These are phyloP conservation scores for Haliaeetus leucogaster DNA, from an alignment of 2,113 vertebrate species.

Conservation along the genomic window DNA sequence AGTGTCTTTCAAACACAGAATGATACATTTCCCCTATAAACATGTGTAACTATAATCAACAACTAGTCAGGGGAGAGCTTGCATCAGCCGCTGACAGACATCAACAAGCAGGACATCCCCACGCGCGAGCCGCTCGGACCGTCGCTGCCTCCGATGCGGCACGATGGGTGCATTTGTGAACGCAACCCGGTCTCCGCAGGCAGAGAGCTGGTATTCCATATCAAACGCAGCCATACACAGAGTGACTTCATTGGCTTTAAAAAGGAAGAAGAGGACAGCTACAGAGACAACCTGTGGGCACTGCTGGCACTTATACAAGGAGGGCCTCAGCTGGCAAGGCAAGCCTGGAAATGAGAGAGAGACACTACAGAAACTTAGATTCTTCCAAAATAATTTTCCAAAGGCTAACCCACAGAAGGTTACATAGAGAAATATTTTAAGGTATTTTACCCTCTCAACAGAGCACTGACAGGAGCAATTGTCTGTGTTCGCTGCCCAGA, in stretches of 20 bases:
- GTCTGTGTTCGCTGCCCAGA: background rate
- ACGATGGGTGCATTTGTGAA: background rate
- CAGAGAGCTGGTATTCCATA: background rate
- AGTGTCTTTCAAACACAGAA: background rate
- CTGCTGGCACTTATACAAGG: background rate
- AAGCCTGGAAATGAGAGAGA: background rate
- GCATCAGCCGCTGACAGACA: background rate
- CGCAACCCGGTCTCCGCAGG: background rate
- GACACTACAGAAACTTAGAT: background rate
- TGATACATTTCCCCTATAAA: background rate
- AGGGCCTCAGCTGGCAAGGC: background rate
- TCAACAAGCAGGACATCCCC: background rate
- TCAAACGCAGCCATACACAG: background rate
- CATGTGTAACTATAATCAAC: background rate
- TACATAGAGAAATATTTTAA: background rate
- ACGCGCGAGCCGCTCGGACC: rapidly evolving
- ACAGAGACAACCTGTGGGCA: background rate
- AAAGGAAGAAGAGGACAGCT: background rate
- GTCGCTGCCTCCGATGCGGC: rapidly evolving
- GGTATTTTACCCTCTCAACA: background rate
- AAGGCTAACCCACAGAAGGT: background rate
- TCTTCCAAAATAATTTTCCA: background rate
- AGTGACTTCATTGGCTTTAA: rapidly evolving
- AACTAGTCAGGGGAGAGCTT: background rate
- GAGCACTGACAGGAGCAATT: background rate